A percentile compares a stretch with the other conserved stretches of the same genome.
These are phyloP conservation scores for Trissoscelio sp. DNA, from an alignment of 2,888 invertebrate genomes.

Conservation along the genomic window DNA sequence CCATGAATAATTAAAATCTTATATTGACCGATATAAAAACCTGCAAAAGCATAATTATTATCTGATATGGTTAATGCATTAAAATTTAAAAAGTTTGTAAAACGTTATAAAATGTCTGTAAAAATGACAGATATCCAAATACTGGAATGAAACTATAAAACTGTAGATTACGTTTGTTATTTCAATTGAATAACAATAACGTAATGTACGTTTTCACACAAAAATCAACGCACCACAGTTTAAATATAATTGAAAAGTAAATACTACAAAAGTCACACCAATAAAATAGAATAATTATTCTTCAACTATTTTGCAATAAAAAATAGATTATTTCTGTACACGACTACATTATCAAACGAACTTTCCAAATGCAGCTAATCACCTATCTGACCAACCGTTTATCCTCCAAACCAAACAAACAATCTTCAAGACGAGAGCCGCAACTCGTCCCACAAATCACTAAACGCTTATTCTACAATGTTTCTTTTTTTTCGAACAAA, in stretches of 20 bases:
- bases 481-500: conserved; percentile 44
- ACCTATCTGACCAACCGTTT: background rate
- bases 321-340: conserved; percentile 48
- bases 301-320: conserved; percentile 19
- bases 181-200: background rate
- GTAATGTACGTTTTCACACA: background rate
- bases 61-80: background rate
- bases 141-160: background rate
- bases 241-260: background rate
- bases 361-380: background rate
- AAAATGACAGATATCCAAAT: background rate
- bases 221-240: background rate
- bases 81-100: background rate
- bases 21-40: background rate
- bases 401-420: conserved; percentile 31
- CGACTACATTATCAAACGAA: conserved; percentile 16
- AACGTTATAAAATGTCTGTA: background rate
- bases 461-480: conserved; percentile 39
- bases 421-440: conserved; percentile 8
- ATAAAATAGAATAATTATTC: conserved; percentile 17
- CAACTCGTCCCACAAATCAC: conserved; percentile 14
- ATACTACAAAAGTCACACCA: background rate
- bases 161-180: background rate
- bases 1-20: background rate
- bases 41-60: background rate